These are phyloP conservation scores for Elephas maximus DNA, from an alignment of 2,113 vertebrate species.

Conservation along the genomic window DNA sequence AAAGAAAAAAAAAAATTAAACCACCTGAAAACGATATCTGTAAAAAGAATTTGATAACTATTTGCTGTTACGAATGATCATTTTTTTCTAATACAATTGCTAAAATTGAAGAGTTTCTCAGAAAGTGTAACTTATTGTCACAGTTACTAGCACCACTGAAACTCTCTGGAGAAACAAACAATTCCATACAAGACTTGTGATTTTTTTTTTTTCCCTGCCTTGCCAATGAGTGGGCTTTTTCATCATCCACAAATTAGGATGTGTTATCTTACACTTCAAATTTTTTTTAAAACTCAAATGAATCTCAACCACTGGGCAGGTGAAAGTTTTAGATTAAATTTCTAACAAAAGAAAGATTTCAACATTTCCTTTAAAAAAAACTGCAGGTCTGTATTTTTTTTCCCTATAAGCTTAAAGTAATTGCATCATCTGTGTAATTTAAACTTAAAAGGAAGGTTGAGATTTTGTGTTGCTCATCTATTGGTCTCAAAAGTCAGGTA, in stretches of 20 bases:
- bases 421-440: neutral
- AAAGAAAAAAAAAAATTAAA: neutral
- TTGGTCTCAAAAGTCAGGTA: neutral
- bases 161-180: neutral
- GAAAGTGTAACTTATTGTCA: neutral
- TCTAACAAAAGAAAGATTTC: conserved; percentile 16
- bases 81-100: conserved; percentile 9
- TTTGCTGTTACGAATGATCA: neutral
- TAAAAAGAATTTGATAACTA: neutral
- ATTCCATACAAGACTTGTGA: neutral
- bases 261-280: neutral
- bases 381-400: neutral
- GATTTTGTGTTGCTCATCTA: neutral
- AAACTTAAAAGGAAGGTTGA: neutral
- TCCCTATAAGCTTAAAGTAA: neutral
- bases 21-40: neutral
- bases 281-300: neutral
- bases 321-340: neutral
- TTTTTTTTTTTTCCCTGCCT: neutral
- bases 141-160: neutral
- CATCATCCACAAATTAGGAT: neutral
- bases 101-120: conserved; percentile 33
- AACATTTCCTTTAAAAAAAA: conserved; percentile 19
- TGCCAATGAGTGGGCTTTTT: neutral
- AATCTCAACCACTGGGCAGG: neutral